Evolutionary conservation across 2,797 vertebrate species (phyloP), one percentile per base, ranked within the genome.

Genomic region (Malurus splendens): DNA sequence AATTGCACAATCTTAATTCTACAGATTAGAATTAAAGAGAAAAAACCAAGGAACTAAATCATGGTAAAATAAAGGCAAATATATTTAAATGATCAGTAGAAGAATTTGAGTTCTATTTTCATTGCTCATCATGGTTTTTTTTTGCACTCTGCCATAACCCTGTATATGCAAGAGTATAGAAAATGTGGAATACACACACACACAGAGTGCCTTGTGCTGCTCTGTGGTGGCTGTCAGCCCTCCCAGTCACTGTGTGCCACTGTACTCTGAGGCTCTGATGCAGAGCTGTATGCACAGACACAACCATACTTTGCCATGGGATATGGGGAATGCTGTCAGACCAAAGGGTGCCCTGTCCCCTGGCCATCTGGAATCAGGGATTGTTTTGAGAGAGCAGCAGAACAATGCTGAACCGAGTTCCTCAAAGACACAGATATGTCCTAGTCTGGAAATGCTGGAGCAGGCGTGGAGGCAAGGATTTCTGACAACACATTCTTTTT

Each of bases 181-280:
- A 71, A 64, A 56, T 47, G 12, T 0, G 0, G 14, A 73, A 14
- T 9, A 38, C 14, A 7, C 6, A 14, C 4, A 17, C 4, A 17
- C 17, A n/a, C 4, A 6, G 32, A 27, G 27, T 7, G 9, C 42
- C 61, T 56, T 25, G 20, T 57, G 56, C 72, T 64, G 70, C 70
- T 51, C 27, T 0, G 0, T 38, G 44, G 56, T 67, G 36, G 44
- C 87, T 77, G 39, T 22, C 30, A 28, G 64, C 4, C 56, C 19
- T 67, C 22, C 54, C 14, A 36, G 59, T 18, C 25, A 9, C 36
- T 14, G 56, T 44, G 61, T 32, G 12, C 8, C 3, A 0, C 44
- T 11, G 12, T 10, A 23, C 28, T 41, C 36, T 0, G 5, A 33
- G 61, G 18, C 3, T 19, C 18, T 32, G 75, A 6, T 27, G n/a